Conservation (phyloP, 2,113 vertebrate species). For the Planiliza haematocheilus region DNA sequence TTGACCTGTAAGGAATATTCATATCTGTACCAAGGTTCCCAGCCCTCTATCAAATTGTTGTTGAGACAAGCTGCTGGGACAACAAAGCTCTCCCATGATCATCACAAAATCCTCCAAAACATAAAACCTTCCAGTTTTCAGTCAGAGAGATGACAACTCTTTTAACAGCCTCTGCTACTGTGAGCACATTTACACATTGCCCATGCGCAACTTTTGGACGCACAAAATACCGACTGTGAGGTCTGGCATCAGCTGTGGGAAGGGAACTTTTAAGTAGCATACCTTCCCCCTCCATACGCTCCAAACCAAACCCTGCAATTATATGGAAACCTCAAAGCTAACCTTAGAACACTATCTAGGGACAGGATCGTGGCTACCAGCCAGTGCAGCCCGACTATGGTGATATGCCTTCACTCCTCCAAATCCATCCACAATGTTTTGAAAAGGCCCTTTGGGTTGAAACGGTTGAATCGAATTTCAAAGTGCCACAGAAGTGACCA, state of each 20-base stretch:
- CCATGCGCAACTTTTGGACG: constrained; percentile 31
- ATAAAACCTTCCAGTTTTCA: not conserved
- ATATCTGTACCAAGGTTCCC: not conserved
- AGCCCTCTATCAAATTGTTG: not conserved
- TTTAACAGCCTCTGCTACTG: constrained; percentile 12
- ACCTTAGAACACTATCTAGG: constrained; percentile 56
- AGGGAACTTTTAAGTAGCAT: constrained; percentile 50
- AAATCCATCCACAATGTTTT: constrained; percentile 34
- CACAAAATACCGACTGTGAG: constrained; percentile 46
- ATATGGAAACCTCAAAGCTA: constrained; percentile 65
- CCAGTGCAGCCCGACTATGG: constrained; percentile 36
- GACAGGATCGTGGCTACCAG: constrained; percentile 27
- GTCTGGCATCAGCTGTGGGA: constrained; percentile 60
- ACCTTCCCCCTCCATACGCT: constrained; percentile 50
- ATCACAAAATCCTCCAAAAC: not conserved
- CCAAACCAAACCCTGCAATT: constrained; percentile 57
- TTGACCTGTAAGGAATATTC: no score
- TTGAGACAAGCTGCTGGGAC: not conserved
- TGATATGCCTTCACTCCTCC: constrained; percentile 24
- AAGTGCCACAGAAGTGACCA: not conserved
- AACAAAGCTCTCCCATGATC: not conserved
- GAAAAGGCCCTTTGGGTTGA: constrained; percentile 13
- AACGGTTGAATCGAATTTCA: not conserved
- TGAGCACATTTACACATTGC: constrained; percentile 18
- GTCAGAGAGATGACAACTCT: not conserved